phyloP scores from a whole-genome alignment of 2,797 vertebrate species.

The Odontamblyopus rebecca region DNA sequence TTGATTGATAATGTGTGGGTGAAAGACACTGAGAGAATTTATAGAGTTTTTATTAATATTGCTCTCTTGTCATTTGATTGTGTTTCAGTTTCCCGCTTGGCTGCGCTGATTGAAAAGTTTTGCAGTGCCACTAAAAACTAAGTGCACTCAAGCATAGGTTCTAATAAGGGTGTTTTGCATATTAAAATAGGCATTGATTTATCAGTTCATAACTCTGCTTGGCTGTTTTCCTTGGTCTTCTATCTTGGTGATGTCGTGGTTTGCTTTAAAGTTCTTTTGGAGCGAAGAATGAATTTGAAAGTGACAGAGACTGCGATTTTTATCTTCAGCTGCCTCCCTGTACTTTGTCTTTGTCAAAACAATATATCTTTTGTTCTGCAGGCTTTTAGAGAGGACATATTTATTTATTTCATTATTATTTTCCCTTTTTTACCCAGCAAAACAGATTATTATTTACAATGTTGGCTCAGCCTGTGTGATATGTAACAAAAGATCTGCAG shows the following conservation, averaged over 20 bases:
- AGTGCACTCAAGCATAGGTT: neutral
- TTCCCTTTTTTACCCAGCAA: neutral
- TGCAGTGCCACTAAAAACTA: neutral
- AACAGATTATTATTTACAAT: neutral
- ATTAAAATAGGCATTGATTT: neutral
- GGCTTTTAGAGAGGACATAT: neutral
- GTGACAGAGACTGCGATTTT: neutral
- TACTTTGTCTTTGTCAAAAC: neutral
- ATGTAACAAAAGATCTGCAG: too few relatives aligned
- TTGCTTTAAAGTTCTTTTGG: neutral
- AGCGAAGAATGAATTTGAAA: neutral
- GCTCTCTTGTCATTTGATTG: slow-evolving; percentile 26
- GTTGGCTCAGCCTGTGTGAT: too few relatives aligned
- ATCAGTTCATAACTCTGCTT: neutral
- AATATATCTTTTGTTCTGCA: neutral
- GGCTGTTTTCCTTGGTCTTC: neutral
- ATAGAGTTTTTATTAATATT: slow-evolving; percentile 12
- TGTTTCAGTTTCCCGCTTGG: slow-evolving; percentile 11
- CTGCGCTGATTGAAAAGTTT: slow-evolving; percentile 19
- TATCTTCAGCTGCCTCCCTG: neutral
- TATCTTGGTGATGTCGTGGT: neutral
- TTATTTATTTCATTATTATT: too few relatives aligned
- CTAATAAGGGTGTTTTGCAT: neutral
- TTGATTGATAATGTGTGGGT: slow-evolving; percentile 38
- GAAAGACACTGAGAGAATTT: slow-evolving; percentile 34